These are phyloP conservation scores for Mormyrus iriodes DNA, from an alignment of 2,113 vertebrate species.

Conservation along the genomic window DNA sequence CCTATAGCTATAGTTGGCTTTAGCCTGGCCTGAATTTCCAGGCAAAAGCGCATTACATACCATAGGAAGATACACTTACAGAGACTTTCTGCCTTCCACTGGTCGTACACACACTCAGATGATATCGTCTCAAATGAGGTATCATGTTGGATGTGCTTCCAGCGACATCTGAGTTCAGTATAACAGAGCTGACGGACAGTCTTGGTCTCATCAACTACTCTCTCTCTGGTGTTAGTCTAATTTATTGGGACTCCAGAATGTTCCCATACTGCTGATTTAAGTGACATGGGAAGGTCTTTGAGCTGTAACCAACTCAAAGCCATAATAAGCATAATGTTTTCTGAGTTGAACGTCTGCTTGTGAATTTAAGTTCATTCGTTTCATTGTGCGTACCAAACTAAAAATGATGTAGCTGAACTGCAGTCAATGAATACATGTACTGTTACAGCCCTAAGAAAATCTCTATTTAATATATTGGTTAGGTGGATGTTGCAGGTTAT, in stretches of 20 bases:
- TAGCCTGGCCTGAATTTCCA: neutral
- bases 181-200: neutral
- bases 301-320: neutral
- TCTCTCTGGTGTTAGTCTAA: neutral
- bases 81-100: no score
- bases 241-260: neutral
- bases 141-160: neutral
- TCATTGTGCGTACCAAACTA: neutral
- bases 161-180: neutral
- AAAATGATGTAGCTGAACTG: neutral
- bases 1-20: neutral
- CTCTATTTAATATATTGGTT: neutral
- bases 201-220: neutral
- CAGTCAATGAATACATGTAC: neutral
- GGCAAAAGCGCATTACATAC: neutral
- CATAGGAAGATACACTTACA: neutral
- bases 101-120: neutral
- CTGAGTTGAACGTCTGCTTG: neutral
- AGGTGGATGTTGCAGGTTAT: neutral
- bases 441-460: neutral
- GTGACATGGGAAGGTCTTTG: neutral
- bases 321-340: neutral
- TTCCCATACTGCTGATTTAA: neutral
- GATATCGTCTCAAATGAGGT: neutral
- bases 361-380: neutral